Evolutionary conservation across 2,113 vertebrate genomes (phyloP), one percentile per base, ranked within the genome.

Genomic region (Furnarius figulus): DNA sequence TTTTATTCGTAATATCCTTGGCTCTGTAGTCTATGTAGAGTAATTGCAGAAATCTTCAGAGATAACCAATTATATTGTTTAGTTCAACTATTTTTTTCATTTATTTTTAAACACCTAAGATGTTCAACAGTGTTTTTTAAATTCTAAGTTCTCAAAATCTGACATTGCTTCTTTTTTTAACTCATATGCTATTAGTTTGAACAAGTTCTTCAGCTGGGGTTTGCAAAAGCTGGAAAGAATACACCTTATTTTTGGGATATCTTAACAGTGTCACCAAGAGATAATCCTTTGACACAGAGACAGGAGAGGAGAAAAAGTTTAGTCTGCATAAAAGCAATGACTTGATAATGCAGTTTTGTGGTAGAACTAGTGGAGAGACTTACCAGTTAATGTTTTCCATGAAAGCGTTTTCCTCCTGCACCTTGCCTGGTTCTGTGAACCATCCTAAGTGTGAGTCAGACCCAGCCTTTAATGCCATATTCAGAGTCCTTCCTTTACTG

Each of bases 361-460:
- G 71, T 19, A 31, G 79, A 92, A 42, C 33, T 77, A 86, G 82
- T 84, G 21, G 58, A 94, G 8, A 61, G 28, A 63, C 42, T 85
- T 50, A 62, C 50, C 63, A 77, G 53, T 50, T 90, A 55, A 73
- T 30, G 28, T 59, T 89, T 92, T 39, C 44, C 14, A 50, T 61
- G 89, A 87, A 76, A 66, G 55, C 28, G 49, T 85, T 91, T 93
- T 90, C 71, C 49, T 88, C 56, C 67, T 14, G 11, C 67, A 83
- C 30, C 47, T 44, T 44, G 44, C 44, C 44, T 44, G 44, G 44
- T 44, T 44, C 44, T 44, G 44, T 44, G 44, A 44, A 44, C 44
- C 17, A 44, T 44, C 71, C 53, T 23, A 13, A 87, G 31, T 5
- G n/a, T 84, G 89, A 96, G 75, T 88, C 95, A 95, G 92, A 92